A percentile compares a stretch with the other conserved stretches of the same genome.
phyloP scores from a whole-genome alignment of 35 echinoderm and acorn worm species.

The Nesometra sesokonis region DNA sequence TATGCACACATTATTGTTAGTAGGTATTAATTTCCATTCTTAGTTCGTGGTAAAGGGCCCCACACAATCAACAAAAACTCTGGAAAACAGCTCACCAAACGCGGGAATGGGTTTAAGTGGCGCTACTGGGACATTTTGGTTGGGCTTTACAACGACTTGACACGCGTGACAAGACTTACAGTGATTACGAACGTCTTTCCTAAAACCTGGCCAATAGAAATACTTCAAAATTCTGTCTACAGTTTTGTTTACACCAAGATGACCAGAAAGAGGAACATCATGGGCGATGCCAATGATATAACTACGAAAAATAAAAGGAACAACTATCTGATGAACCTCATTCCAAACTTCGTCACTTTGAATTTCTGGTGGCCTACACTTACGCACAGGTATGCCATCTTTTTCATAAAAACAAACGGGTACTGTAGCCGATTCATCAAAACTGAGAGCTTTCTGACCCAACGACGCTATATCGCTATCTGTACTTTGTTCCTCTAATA shows the following conservation, averaged over 20 bases:
- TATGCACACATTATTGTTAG: neutral
- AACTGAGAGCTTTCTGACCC: neutral
- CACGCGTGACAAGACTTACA: constrained; percentile 9
- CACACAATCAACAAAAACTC: constrained; percentile 2
- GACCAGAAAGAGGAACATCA: neutral
- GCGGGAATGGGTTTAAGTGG: constrained; percentile 8
- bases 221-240: neutral
- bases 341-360: neutral
- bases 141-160: constrained; percentile 15
- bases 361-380: constrained; percentile 18
- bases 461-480: neutral
- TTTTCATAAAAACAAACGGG: constrained; percentile 15
- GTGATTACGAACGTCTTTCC: neutral
- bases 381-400: neutral
- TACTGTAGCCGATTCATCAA: neutral
- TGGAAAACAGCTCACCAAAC: constrained; percentile 14
- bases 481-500: neutral
- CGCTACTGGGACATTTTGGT: neutral
- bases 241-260: constrained; percentile 17
- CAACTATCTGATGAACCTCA: too few relatives aligned
- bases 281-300: constrained; percentile 5
- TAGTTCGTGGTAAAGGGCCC: constrained; percentile 1
- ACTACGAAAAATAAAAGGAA: constrained; percentile 8
- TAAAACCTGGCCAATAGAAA: constrained; percentile 8
- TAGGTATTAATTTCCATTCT: neutral